Conservation (phyloP, 2,888 invertebrate genomes). For the Nomada flava region DNA sequence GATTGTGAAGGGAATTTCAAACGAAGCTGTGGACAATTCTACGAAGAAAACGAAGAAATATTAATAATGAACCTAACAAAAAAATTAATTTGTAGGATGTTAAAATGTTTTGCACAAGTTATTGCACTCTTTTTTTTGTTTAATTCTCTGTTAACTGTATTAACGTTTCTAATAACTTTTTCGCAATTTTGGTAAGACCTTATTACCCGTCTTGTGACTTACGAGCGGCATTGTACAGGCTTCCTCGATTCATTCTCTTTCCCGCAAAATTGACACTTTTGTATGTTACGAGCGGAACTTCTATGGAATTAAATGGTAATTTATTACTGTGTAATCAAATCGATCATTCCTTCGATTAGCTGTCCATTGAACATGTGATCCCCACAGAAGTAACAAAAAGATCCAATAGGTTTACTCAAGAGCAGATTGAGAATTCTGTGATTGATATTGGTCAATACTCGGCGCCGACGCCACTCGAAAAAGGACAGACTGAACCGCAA, state of each 20-base stretch:
- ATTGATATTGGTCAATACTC: conserved; percentile 38
- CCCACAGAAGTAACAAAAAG: background rate
- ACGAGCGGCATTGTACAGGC: too few species aligned
- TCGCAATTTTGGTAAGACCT: too few species aligned
- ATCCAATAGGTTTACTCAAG: background rate
- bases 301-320: background rate
- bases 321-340: background rate
- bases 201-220: too few species aligned
- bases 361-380: background rate
- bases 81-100: too few species aligned
- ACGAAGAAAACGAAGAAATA: background rate
- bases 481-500: conserved; percentile 42
- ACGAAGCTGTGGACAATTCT: too few species aligned
- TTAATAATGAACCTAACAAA: background rate
- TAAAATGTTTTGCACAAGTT: too few species aligned
- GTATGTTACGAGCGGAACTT: background rate
- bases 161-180: too few species aligned
- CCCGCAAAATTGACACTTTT: too few species aligned
- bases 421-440: conserved; percentile 8
- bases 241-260: too few species aligned
- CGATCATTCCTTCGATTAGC: background rate
- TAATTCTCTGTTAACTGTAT: too few species aligned
- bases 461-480: background rate
- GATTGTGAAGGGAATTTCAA: too few species aligned
- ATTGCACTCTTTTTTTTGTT: too few species aligned